A percentile compares a stretch with the other conserved stretches of the same genome.
Conservation (phyloP, 1,140 invertebrate genomes). For the Antheraea pernyi region DNA sequence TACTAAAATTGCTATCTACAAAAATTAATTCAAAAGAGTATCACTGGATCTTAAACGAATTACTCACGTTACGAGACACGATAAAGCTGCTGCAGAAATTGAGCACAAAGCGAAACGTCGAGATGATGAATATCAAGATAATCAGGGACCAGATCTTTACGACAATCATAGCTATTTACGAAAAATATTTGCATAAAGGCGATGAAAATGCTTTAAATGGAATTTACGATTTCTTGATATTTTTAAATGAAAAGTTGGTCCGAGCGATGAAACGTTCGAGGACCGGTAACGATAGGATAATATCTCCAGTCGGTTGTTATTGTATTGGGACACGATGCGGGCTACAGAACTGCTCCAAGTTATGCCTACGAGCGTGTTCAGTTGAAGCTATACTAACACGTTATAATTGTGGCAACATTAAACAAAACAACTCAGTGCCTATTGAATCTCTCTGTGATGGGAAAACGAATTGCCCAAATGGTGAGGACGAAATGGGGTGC, state of each 20-base stretch:
- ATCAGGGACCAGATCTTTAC: constrained; percentile 40
- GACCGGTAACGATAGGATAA: constrained; percentile 48
- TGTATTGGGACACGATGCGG: constrained; percentile 46
- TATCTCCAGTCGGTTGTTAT: constrained; percentile 39
- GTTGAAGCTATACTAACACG: constrained; percentile 43
- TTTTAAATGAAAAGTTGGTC: constrained; percentile 46
- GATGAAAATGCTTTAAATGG: constrained; percentile 35
- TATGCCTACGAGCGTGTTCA: constrained; percentile 47
- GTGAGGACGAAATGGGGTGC: constrained; percentile 54
- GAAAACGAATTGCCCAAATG: constrained; percentile 43
- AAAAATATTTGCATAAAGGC: constrained; percentile 23
- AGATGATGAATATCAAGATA: constrained; percentile 23
- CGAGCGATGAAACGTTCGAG: constrained; percentile 44
- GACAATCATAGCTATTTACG: constrained; percentile 33
- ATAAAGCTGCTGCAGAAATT: constrained; percentile 34
- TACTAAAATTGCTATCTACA: constrained; percentile 30
- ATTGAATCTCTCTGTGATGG: constrained; percentile 50
- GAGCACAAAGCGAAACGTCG: constrained; percentile 20
- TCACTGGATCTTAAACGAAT: neutral
- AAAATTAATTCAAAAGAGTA: constrained; percentile 29
- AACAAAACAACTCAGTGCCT: constrained; percentile 28
- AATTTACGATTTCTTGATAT: constrained; percentile 37
- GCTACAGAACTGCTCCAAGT: constrained; percentile 35
- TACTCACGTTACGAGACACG: constrained; percentile 19
- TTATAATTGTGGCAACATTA: constrained; percentile 37